Conservation (phyloP, 2,113 vertebrate species). For the Pelusios castaneus region DNA sequence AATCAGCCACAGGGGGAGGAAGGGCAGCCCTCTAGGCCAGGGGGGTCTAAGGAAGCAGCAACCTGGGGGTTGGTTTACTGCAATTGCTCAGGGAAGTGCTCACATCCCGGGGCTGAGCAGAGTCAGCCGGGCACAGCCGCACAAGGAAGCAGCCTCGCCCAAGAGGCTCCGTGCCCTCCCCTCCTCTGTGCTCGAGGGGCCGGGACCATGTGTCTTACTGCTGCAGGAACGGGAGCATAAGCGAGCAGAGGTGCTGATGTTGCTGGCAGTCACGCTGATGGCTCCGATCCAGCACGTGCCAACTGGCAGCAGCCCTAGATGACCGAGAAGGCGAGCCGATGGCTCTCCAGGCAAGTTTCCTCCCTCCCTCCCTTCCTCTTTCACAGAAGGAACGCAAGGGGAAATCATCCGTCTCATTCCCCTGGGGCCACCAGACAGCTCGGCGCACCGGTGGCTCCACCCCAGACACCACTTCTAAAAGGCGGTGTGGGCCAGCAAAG, state of each 20-base stretch:
- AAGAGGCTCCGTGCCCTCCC: neutral
- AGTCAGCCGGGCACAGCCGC: neutral
- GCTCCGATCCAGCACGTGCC: too few relatives aligned
- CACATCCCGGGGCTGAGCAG: neutral
- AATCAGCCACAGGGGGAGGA: too few relatives aligned
- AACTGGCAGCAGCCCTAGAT: neutral
- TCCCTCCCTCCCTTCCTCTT: neutral
- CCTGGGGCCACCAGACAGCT: neutral
- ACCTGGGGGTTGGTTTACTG: neutral
- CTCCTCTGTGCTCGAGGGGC: neutral
- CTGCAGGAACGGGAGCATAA: too few relatives aligned
- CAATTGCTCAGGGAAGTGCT: neutral
- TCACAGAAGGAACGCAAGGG: neutral
- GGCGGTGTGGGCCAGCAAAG: neutral
- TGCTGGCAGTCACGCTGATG: neutral
- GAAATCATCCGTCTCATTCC: too few relatives aligned
- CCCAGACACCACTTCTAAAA: neutral
- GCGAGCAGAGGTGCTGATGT: neutral
- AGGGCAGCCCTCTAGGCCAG: too few relatives aligned
- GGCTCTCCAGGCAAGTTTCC: neutral
- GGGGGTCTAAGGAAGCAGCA: neutral
- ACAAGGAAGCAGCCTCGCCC: neutral
- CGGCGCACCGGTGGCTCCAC: neutral
- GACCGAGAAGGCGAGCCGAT: neutral
- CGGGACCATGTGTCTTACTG: neutral